phyloP scores from a whole-genome alignment of 2,113 vertebrate species.

The Rattus norvegicus region GRCr8 NC_086036.1:49185001-49185500 shows the following conservation, averaged over 20 bases:
- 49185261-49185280: background rate
- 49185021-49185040: background rate
- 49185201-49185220: background rate
- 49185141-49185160: background rate
- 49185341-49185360: background rate
- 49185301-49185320: background rate
- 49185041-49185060: background rate
- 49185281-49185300: background rate
- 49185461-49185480: background rate
- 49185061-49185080: background rate
- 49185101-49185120: background rate
- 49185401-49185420: background rate
- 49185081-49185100: background rate
- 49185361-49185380: background rate
- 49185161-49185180: background rate
- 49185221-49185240: background rate
- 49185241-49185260: background rate
- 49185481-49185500: background rate
- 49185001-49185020: accelerated
- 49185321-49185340: background rate
- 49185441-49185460: background rate
- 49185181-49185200: background rate
- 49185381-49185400: background rate
- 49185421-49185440: background rate
- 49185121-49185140: background rate